These are phyloP conservation scores for Seriola quinqueradiata DNA, from an alignment of 2,113 vertebrate species.

Conservation along the genomic window DNA sequence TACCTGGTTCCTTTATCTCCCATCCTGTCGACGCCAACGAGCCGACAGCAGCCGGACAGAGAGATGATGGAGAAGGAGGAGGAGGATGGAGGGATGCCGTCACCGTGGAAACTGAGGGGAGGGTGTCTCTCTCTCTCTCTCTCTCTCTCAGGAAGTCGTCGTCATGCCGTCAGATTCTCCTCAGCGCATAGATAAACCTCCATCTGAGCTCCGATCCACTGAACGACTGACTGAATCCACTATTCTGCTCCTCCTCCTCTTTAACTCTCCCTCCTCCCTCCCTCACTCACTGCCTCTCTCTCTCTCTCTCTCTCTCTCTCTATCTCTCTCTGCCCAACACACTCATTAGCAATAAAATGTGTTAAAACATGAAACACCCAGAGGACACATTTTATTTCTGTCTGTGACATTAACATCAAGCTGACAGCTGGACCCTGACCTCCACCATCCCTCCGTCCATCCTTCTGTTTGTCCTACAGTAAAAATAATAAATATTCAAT, in stretches of 20 bases:
- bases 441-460: neutral
- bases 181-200: slow-evolving; percentile 59
- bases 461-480: neutral
- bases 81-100: slow-evolving; percentile 69
- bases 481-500: neutral
- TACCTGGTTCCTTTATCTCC: slow-evolving; percentile 80
- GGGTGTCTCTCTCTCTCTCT: slow-evolving; percentile 34
- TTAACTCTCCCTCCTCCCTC: neutral
- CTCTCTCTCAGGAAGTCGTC: slow-evolving; percentile 58
- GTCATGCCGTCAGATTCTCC: slow-evolving; percentile 60
- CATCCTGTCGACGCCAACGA: slow-evolving; percentile 64
- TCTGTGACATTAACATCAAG: slow-evolving; percentile 1
- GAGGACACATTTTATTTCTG: slow-evolving; percentile 48
- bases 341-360: slow-evolving; percentile 56
- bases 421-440: slow-evolving; percentile 40
- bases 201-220: slow-evolving; percentile 41
- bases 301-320: neutral
- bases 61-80: slow-evolving; percentile 41
- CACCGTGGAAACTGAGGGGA: slow-evolving; percentile 74
- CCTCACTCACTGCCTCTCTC: neutral
- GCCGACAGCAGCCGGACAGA: slow-evolving; percentile 46
- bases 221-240: slow-evolving; percentile 11
- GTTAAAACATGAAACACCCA: slow-evolving; percentile 42
- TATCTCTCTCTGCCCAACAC: neutral
- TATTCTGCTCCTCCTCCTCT: slow-evolving; percentile 9